phyloP scores from a whole-genome alignment of 2,113 vertebrate species.

The Pagrus major region DNA sequence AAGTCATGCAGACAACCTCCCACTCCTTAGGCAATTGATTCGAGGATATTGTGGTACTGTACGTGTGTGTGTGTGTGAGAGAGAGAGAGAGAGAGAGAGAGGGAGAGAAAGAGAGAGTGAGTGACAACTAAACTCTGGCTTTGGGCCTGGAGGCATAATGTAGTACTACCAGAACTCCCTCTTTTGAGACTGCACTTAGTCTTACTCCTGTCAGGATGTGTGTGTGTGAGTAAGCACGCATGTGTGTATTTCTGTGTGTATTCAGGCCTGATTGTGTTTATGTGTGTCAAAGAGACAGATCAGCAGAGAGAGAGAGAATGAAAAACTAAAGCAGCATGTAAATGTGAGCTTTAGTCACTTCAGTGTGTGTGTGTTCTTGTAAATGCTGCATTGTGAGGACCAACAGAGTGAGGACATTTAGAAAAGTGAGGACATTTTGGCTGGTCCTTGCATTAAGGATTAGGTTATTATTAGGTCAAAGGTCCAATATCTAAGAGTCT shows the following conservation, averaged over 20 bases:
- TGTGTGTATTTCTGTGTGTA: neutral
- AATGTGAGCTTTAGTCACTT: constrained; percentile 14
- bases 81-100: too few species aligned
- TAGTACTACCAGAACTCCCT: constrained; percentile 63
- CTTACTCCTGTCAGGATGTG: neutral
- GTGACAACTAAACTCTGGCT: constrained; percentile 61
- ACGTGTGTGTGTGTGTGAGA: constrained; percentile 22
- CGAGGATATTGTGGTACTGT: constrained; percentile 43
- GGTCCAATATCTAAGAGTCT: too few species aligned
- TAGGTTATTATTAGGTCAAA: too few species aligned
- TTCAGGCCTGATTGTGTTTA: neutral
- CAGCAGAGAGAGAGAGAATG: neutral
- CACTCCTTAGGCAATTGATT: constrained; percentile 62
- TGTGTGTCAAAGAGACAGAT: neutral
- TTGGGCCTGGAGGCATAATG: constrained; percentile 50
- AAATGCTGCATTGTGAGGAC: too few species aligned
- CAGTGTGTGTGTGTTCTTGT: constrained; percentile 3
- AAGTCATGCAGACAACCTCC: constrained; percentile 60
- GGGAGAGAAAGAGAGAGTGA: constrained; percentile 16
- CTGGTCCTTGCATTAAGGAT: too few species aligned
- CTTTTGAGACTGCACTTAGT: constrained; percentile 43
- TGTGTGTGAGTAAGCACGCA: neutral
- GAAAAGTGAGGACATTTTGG: too few species aligned
- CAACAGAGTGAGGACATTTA: too few species aligned
- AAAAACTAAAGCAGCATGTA: constrained; percentile 4